A percentile compares a stretch with the other conserved stretches of the same genome.
Conservation (phyloP, 23 tunicate genomes). For the Trididemnum clinides region DNA sequence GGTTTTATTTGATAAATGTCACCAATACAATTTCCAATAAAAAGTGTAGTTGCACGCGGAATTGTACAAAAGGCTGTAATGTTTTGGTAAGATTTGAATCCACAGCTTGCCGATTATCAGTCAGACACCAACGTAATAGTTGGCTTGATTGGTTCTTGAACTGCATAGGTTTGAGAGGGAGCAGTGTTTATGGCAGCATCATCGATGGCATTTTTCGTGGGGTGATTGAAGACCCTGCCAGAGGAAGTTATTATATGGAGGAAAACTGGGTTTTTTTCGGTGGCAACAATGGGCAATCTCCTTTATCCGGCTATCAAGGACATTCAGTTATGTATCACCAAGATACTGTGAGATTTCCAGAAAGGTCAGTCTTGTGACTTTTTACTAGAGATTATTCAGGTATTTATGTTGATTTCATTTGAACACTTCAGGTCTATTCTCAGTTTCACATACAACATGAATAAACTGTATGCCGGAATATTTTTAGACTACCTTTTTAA, state of each 20-base stretch:
- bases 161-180: slow-evolving; percentile 41
- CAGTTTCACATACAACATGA: no score
- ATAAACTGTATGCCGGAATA: no score
- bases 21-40: no score
- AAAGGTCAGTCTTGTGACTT: slow-evolving; percentile 46
- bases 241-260: slow-evolving; percentile 78
- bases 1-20: no score
- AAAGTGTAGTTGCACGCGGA: no score
- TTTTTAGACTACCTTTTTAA: no score
- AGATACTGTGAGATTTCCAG: slow-evolving; percentile 45
- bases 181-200: slow-evolving; percentile 78
- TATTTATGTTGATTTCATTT: no score
- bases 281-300: slow-evolving; percentile 39
- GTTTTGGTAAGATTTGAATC: no score
- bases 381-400: no score
- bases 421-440: no score
- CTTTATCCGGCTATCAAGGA: slow-evolving; percentile 35
- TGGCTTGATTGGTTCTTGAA: background rate
- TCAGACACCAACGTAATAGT: background rate
- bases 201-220: slow-evolving; percentile 88
- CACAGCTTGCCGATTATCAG: no score
- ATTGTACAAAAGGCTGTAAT: no score
- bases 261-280: slow-evolving; percentile 64
- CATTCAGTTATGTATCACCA: slow-evolving; percentile 97
- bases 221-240: slow-evolving; percentile 56